These are phyloP conservation scores for Drosophila macrospina DNA, from an alignment of 2,888 invertebrate genomes.

Conservation along the genomic window DNA sequence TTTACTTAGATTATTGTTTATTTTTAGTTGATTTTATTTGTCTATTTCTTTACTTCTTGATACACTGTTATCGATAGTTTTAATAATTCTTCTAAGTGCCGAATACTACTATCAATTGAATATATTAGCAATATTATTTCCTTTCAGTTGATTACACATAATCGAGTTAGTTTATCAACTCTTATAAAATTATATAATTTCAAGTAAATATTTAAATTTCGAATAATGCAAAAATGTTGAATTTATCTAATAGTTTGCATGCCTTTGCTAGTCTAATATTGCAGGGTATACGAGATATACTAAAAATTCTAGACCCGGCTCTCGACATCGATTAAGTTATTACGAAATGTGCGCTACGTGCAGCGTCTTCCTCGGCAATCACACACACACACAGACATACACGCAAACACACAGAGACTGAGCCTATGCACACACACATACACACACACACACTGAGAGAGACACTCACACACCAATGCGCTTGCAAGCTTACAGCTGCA, in stretches of 20 bases:
- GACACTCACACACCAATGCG: conserved; percentile 1
- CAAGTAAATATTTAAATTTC: too few species aligned
- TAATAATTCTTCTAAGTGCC: too few species aligned
- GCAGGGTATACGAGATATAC: conserved; percentile 44
- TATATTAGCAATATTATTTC: too few species aligned
- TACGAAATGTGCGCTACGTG: conserved; percentile 79
- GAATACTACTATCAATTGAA: too few species aligned
- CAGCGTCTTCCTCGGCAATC: conserved; percentile 49
- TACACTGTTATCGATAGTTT: too few species aligned
- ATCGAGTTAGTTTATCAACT: too few species aligned
- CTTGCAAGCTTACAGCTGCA: not conserved
- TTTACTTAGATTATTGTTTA: too few species aligned
- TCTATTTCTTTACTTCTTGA: too few species aligned
- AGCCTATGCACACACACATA: not conserved
- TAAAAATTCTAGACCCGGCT: conserved; percentile 66
- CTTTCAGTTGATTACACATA: too few species aligned
- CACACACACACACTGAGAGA: not conserved
- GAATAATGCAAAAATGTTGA: too few species aligned
- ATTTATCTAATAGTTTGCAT: not conserved
- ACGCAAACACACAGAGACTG: conserved; percentile 10
- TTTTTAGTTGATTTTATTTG: too few species aligned
- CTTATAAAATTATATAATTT: too few species aligned
- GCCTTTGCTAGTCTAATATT: not conserved
- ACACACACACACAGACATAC: conserved; percentile 25
- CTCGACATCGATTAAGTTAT: conserved; percentile 83